phyloP scores from a whole-genome alignment of 2,888 invertebrate species.

The Melipona bicolor region DNA sequence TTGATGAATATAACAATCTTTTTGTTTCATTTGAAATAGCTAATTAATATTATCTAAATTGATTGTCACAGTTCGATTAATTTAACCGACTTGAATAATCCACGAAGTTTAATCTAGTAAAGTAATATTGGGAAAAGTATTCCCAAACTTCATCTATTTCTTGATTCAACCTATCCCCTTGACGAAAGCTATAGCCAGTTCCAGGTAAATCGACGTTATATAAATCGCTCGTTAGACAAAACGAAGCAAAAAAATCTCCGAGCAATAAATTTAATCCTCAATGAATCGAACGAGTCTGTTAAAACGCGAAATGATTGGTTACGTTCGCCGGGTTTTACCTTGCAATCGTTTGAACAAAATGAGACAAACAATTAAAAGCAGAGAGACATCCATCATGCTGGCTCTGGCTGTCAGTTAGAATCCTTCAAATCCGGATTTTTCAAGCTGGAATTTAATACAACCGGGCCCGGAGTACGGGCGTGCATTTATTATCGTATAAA shows the following conservation, averaged over 20 bases:
- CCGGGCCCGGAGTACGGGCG: not conserved
- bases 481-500: slow-evolving; percentile 47
- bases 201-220: not conserved
- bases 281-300: not conserved
- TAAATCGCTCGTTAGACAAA: not conserved
- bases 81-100: too few relatives aligned
- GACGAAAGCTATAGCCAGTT: not conserved
- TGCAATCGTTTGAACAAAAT: not conserved
- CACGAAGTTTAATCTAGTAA: too few relatives aligned
- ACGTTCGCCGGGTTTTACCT: not conserved
- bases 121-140: too few relatives aligned
- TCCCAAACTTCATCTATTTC: too few relatives aligned
- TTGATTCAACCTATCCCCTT: too few relatives aligned
- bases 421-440: slow-evolving; percentile 11
- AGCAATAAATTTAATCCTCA: not conserved
- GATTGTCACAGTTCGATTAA: too few relatives aligned
- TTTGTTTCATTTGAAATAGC: too few relatives aligned
- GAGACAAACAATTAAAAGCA: slow-evolving; percentile 9
- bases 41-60: too few relatives aligned
- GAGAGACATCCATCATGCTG: slow-evolving; percentile 7
- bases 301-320: not conserved
- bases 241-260: not conserved
- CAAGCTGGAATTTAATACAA: slow-evolving; percentile 7
- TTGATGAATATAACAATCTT: too few relatives aligned
- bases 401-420: not conserved